Evolutionary conservation across 1,140 invertebrate species (phyloP).

Genomic region (Antheraea pernyi): DNA sequence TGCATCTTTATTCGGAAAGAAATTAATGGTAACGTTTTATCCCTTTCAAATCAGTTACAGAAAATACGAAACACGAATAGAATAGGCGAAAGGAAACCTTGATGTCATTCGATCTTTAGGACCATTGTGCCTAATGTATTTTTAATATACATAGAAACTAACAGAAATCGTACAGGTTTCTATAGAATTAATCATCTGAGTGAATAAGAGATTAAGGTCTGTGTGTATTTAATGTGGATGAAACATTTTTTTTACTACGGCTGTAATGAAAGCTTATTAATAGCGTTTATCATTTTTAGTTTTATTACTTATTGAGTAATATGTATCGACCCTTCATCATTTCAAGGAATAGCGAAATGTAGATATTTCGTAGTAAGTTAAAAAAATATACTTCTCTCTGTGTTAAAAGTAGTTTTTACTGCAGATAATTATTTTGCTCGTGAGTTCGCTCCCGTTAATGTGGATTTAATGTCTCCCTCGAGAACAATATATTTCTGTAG

Average conservation of each 20-base stretch:
- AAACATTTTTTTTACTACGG: neutral
- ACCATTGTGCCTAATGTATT: neutral
- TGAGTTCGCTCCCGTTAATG: too few relatives aligned
- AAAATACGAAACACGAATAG: neutral
- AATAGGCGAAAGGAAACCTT: neutral
- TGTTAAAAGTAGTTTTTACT: too few relatives aligned
- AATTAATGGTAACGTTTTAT: neutral
- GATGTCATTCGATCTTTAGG: constrained; percentile 1
- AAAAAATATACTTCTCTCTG: too few relatives aligned
- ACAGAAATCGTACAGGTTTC: neutral
- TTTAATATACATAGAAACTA: constrained; percentile 3
- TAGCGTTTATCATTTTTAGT: neutral
- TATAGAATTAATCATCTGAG: constrained; percentile 3
- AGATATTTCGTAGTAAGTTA: too few relatives aligned
- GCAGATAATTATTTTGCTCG: too few relatives aligned
- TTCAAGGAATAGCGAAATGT: neutral
- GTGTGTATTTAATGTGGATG: neutral
- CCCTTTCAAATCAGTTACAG: neutral
- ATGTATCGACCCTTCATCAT: too few relatives aligned
- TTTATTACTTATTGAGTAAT: too few relatives aligned
- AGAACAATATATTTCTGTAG: too few relatives aligned
- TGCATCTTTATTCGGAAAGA: too few relatives aligned
- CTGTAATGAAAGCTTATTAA: neutral
- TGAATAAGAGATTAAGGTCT: constrained; percentile 3
- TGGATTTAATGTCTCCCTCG: too few relatives aligned